Evolutionary conservation across 1,140 invertebrate species (phyloP), one percentile per base, ranked within the genome.

Genomic region (Maconellicoccus hirsutus): DNA sequence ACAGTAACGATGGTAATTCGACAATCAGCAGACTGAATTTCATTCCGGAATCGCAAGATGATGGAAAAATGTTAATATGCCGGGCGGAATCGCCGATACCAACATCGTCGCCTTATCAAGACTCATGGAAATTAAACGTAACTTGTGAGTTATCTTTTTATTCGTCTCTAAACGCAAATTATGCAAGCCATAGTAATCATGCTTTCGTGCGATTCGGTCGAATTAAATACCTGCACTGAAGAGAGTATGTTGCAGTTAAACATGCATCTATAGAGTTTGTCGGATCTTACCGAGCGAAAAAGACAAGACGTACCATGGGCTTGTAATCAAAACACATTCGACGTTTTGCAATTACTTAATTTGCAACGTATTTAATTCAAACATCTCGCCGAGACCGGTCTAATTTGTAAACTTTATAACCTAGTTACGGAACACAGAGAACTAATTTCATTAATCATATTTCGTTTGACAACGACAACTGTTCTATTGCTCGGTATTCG

Each of bases 51-150:
- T 87, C 89, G 70, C 89, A 91, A 73, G 92, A 95, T 81, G 89
- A 92, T 77, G 90, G 89, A 69, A 91, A 91, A 81, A 88, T 87
- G 79, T 86, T 94, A 79, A 90, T 89, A 69, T 94, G 92, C 79
- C 83, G 89, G 70, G 90, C 90, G 59, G 89, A 92, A 81, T 94
- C 94, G 80, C 80, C 85, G 0, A 83, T 86, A 66, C 84, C 94
- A 21, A 85, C 87, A 74, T 84, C 84, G 63, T 86, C 87, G 12
- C 83, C 86, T 25, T 83, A 89, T 70, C 90, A 93, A 77, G 88
- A 89, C 75, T 86, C 86, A 72, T 86, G 91, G 81, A 88, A 82
- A 70, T 33, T 70, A n/a, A 59, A 42, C 33, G 22, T 39, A 23
- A 59, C 23, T 25, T 29, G 63, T 73, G 38, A 72, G 27, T 87